These are phyloP conservation scores for Agriopis aurantiaria DNA, from an alignment of 2,888 invertebrate genomes.

Conservation along the genomic window DNA sequence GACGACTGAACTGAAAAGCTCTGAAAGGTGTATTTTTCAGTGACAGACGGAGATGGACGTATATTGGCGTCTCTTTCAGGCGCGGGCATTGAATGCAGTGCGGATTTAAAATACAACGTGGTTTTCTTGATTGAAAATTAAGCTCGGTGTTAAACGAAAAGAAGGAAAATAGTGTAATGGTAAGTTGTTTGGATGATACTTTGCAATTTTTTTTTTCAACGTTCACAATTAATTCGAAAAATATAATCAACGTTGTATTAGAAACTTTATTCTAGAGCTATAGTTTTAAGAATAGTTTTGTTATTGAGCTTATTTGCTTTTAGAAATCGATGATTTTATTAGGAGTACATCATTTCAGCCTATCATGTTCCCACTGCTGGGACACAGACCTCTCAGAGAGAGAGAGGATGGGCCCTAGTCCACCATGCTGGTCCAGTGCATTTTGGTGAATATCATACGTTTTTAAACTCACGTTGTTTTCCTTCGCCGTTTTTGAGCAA, in stretches of 20 bases:
- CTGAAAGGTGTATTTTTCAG: conserved; percentile 44
- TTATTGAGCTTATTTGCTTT: too few species aligned
- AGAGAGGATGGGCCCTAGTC: too few species aligned
- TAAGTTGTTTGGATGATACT: neutral
- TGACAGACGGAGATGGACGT: conserved; percentile 24
- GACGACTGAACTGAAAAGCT: conserved; percentile 40
- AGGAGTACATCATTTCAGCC: too few species aligned
- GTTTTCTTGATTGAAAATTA: conserved; percentile 43
- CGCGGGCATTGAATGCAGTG: conserved; percentile 34
- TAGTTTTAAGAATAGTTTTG: too few species aligned
- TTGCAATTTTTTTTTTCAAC: neutral
- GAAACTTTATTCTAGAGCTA: neutral
- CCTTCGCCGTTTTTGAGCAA: too few species aligned
- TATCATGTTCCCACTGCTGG: too few species aligned
- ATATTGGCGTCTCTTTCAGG: conserved; percentile 30
- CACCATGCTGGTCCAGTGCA: too few species aligned
- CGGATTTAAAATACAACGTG: conserved; percentile 28
- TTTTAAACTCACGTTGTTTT: too few species aligned
- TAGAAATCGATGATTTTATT: too few species aligned
- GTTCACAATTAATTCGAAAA: neutral
- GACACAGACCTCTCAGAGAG: too few species aligned
- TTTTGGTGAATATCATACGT: too few species aligned
- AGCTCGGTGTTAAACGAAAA: conserved; percentile 24
- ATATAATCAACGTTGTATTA: neutral
- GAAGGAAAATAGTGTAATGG: neutral